Evolutionary conservation across 2,888 invertebrate genomes (phyloP).

Genomic region (Bombyx huttoni): DNA sequence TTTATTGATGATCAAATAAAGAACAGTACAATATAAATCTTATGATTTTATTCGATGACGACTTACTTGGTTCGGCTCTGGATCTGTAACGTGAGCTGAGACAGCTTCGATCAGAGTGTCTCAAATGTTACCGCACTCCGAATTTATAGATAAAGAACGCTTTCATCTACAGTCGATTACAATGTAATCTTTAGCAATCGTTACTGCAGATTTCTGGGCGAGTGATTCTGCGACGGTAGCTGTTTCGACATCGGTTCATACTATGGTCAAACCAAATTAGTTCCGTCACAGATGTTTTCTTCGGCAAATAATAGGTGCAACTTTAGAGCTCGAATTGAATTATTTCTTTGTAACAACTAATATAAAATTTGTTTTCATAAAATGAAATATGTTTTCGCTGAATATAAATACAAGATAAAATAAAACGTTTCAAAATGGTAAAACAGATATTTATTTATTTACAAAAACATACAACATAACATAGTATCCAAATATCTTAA

Average conservation of each 20-base stretch:
- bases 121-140: constrained; percentile 46
- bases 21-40: not conserved
- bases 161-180: constrained; percentile 62
- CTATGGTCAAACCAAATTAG: constrained; percentile 52
- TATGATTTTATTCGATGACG: not conserved
- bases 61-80: constrained; percentile 25
- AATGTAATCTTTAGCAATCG: constrained; percentile 60
- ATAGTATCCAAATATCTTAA: constrained; percentile 32
- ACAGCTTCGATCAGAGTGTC: constrained; percentile 43
- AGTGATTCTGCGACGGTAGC: constrained; percentile 41
- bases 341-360: not conserved
- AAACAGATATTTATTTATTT: constrained; percentile 37
- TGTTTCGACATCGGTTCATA: constrained; percentile 49
- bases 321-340: constrained; percentile 5
- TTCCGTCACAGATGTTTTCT: constrained; percentile 32
- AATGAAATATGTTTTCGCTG: too few species aligned
- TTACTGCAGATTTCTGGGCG: constrained; percentile 65
- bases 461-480: constrained; percentile 43
- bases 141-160: constrained; percentile 63
- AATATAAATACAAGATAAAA: too few species aligned
- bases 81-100: constrained; percentile 27
- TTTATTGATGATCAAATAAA: not conserved
- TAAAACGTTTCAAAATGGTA: not conserved
- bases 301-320: constrained; percentile 14
- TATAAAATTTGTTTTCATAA: not conserved